phyloP scores from a whole-genome alignment of 1,140 invertebrate species.

The Hyposmocoma kahamanoa region DNA sequence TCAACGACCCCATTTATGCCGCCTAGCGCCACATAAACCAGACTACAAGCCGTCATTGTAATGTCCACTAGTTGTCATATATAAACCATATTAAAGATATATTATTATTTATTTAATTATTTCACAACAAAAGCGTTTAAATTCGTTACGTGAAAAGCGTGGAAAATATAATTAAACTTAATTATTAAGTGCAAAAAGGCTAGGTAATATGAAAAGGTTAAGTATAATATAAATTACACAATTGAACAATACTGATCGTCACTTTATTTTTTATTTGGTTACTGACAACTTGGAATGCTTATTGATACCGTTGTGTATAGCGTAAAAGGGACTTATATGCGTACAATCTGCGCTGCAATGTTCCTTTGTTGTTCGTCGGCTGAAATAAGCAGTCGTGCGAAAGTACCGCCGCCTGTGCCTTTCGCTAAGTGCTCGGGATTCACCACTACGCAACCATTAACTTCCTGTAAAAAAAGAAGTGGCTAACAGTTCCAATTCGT shows the following conservation, averaged over 20 bases:
- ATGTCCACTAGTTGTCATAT: no score
- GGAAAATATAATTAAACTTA: neutral
- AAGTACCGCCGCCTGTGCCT: slow-evolving; percentile 77
- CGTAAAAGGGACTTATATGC: no score
- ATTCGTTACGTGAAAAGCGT: neutral
- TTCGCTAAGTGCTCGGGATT: slow-evolving; percentile 90
- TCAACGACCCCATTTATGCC: slow-evolving; percentile 52
- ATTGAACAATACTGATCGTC: no score
- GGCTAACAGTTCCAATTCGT: no score
- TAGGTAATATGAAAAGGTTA: no score
- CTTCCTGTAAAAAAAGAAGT: slow-evolving; percentile 71
- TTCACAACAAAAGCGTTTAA: neutral
- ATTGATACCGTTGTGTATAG: no score
- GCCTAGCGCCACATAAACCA: slow-evolving; percentile 10
- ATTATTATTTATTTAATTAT: neutral
- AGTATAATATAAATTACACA: no score
- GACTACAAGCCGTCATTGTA: no score
- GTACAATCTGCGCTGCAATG: slow-evolving; percentile 52
- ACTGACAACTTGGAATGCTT: no score
- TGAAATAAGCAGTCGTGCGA: slow-evolving; percentile 65
- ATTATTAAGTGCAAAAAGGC: no score
- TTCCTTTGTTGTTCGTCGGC: slow-evolving; percentile 17
- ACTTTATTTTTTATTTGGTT: no score
- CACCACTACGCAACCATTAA: slow-evolving; percentile 84
- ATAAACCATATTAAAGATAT: no score